Evolutionary conservation across 2,888 invertebrate genomes (phyloP).

Genomic region (Drosophila fulvimacula): DNA sequence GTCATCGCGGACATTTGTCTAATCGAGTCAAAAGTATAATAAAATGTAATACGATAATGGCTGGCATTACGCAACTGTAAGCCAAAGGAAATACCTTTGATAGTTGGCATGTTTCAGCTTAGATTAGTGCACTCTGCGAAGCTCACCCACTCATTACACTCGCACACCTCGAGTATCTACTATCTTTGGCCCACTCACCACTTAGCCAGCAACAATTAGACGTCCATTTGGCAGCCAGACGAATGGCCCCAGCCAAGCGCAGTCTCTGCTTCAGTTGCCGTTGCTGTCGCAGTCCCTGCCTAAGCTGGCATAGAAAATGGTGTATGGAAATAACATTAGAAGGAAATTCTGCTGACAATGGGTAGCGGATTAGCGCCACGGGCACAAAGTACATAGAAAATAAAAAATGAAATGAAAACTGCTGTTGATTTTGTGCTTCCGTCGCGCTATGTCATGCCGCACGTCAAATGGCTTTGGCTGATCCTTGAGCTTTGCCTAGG

Average conservation of each 20-base stretch:
- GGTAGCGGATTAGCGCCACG: slow-evolving; percentile 64
- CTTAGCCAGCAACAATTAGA: slow-evolving; percentile 58
- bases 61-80: slow-evolving; percentile 38
- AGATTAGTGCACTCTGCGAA: slow-evolving; percentile 24
- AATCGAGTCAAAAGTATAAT: slow-evolving; percentile 27
- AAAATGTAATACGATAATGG: slow-evolving; percentile 8
- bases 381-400: slow-evolving; percentile 41
- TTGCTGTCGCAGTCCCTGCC: slow-evolving; percentile 8
- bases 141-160: not conserved
- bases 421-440: slow-evolving; percentile 33
- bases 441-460: slow-evolving; percentile 44
- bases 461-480: slow-evolving; percentile 51
- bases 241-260: slow-evolving; percentile 36
- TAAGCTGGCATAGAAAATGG: slow-evolving; percentile 48
- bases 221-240: slow-evolving; percentile 52
- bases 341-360: slow-evolving; percentile 75
- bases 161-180: not conserved
- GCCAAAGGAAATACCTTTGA: slow-evolving; percentile 29
- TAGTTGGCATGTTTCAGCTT: slow-evolving; percentile 33
- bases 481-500: slow-evolving; percentile 63
- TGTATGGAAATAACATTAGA: slow-evolving; percentile 66
- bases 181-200: not conserved
- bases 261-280: slow-evolving; percentile 6
- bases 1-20: not conserved
- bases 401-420: slow-evolving; percentile 35